These are phyloP conservation scores for Neotoxoptera formosana DNA, from an alignment of 1,140 invertebrate species.

Conservation along the genomic window DNA sequence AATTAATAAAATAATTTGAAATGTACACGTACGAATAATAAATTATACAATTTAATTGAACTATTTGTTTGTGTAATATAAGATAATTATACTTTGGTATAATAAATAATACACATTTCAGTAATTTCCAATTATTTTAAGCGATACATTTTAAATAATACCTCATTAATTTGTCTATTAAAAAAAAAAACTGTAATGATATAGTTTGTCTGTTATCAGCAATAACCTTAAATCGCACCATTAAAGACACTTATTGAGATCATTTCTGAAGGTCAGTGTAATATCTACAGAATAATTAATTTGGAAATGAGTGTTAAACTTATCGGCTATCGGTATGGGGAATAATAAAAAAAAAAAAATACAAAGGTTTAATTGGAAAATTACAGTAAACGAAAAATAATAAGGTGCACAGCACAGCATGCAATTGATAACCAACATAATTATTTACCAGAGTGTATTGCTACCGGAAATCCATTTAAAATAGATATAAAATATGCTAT, in stretches of 20 bases:
- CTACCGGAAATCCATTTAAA: constrained; percentile 3
- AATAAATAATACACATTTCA: constrained; percentile 26
- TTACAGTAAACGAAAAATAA: constrained; percentile 1
- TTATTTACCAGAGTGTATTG: neutral
- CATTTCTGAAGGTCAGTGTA: constrained; percentile 35
- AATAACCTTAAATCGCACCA: constrained; percentile 20
- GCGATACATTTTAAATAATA: neutral
- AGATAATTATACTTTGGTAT: constrained; percentile 23
- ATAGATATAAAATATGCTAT: neutral
- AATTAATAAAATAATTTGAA: constrained; percentile 33
- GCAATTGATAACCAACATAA: neutral
- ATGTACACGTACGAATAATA: constrained; percentile 13
- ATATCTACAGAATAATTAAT: constrained; percentile 34
- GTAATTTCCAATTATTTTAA: constrained; percentile 41
- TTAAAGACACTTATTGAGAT: constrained; percentile 42
- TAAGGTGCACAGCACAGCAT: neutral
- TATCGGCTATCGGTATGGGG: neutral
- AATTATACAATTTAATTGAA: neutral
- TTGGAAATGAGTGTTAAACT: constrained; percentile 25
- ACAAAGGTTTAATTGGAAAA: constrained; percentile 36
- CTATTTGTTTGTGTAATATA: constrained; percentile 14
- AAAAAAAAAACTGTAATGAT: constrained; percentile 36
- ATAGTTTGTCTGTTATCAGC: constrained; percentile 29
- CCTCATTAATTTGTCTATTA: constrained; percentile 33
- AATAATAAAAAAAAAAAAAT: constrained; percentile 38